These are phyloP conservation scores for Elmis aenea DNA, from an alignment of 2,888 invertebrate species.

Conservation along the genomic window DNA sequence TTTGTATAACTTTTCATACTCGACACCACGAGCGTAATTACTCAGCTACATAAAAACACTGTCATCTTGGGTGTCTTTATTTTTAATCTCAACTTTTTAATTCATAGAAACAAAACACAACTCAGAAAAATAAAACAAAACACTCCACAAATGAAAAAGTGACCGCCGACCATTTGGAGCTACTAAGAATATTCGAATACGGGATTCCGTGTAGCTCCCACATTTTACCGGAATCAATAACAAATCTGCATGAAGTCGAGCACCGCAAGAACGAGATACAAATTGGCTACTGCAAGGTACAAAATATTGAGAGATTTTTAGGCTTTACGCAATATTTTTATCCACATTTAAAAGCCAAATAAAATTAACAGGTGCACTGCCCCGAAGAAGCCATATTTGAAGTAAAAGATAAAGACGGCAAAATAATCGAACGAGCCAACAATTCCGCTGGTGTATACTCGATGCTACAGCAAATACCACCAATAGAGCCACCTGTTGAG, in stretches of 20 bases:
- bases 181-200: conserved; percentile 47
- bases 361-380: too few species aligned
- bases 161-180: conserved; percentile 32
- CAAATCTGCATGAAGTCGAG: conserved; percentile 41
- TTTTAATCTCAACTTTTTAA: too few species aligned
- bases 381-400: conserved; percentile 48
- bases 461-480: conserved; percentile 49
- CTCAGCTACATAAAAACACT: too few species aligned
- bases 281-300: conserved; percentile 53
- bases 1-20: too few species aligned
- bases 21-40: too few species aligned
- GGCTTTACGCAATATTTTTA: too few species aligned
- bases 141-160: too few species aligned
- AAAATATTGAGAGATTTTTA: too few species aligned
- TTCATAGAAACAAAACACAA: too few species aligned
- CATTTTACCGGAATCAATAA: conserved; percentile 47
- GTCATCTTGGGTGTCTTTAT: too few species aligned
- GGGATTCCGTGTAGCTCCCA: conserved; percentile 58
- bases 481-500: conserved; percentile 44
- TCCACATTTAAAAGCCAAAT: too few species aligned
- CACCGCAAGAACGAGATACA: conserved; percentile 52
- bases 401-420: conserved; percentile 50
- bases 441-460: conserved; percentile 59
- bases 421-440: conserved; percentile 54
- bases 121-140: too few species aligned